Conservation (phyloP, 2,888 invertebrate genomes). For the Ennomos erosarius region DNA sequence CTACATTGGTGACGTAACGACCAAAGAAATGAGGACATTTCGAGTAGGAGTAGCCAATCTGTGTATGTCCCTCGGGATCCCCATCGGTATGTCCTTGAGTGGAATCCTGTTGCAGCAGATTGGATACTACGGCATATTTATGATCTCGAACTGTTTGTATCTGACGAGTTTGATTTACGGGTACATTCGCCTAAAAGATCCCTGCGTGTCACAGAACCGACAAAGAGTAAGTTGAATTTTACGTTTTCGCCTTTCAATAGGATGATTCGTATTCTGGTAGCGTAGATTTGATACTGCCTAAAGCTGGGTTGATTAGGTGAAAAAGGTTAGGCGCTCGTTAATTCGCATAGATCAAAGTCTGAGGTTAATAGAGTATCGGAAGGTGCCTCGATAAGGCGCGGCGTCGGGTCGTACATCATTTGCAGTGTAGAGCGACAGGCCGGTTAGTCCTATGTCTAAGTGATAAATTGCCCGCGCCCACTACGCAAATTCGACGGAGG, state of each 20-base stretch:
- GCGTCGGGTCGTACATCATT: constrained; percentile 67
- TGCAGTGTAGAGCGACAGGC: constrained; percentile 59
- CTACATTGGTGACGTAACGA: constrained; percentile 87
- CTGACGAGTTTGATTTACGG: constrained; percentile 82
- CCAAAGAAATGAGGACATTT: constrained; percentile 85
- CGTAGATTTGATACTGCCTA: constrained; percentile 21
- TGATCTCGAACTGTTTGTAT: constrained; percentile 79
- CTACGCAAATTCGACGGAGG: constrained; percentile 80
- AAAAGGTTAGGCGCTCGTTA: constrained; percentile 39
- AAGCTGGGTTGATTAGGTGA: constrained; percentile 34
- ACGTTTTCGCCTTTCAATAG: constrained; percentile 23
- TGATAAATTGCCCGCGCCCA: constrained; percentile 80
- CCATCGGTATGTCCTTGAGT: constrained; percentile 84
- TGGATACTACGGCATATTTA: constrained; percentile 81
- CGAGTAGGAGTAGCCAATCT: constrained; percentile 87
- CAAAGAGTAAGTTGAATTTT: constrained; percentile 69
- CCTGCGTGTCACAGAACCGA: constrained; percentile 67
- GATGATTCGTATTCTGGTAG: constrained; percentile 21
- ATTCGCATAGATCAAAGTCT: constrained; percentile 48
- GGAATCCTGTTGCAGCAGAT: constrained; percentile 81
- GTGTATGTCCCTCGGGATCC: constrained; percentile 86
- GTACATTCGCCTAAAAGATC: constrained; percentile 77
- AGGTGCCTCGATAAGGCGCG: constrained; percentile 50
- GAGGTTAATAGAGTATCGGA: constrained; percentile 54
- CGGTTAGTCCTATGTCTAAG: constrained; percentile 79